phyloP scores from a whole-genome alignment of 1,140 invertebrate genomes.

The Brachionus sp. region DNA sequence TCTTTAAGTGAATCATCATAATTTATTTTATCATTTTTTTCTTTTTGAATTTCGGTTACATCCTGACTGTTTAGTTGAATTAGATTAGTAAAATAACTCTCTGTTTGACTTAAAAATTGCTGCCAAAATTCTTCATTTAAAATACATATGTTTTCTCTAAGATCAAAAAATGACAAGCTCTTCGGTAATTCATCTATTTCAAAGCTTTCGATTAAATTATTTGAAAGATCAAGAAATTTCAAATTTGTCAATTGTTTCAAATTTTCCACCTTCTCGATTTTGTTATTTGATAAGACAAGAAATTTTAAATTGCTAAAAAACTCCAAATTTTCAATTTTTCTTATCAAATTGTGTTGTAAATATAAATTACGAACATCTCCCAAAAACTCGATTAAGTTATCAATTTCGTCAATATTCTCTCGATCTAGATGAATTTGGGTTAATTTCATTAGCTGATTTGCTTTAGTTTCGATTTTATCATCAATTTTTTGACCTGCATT shows the following conservation, averaged over 20 bases:
- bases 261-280: conserved; percentile 77
- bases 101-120: background rate
- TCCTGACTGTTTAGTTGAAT: background rate
- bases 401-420: conserved; percentile 34
- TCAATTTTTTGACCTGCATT: background rate
- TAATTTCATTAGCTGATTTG: background rate
- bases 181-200: conserved; percentile 10
- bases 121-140: background rate
- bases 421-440: conserved; percentile 28
- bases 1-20: background rate
- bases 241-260: conserved; percentile 60
- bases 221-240: background rate
- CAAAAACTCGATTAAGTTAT: conserved; percentile 24
- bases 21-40: background rate
- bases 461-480: conserved; percentile 5
- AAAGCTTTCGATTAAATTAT: background rate
- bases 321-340: conserved; percentile 78
- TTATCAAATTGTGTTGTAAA: conserved; percentile 80
- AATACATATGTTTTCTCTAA: background rate
- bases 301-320: conserved; percentile 71
- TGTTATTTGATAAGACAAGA: conserved; percentile 80
- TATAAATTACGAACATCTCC: conserved; percentile 63
- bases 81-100: background rate
- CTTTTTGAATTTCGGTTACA: background rate
- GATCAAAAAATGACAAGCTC: background rate